Percentiles rank a stretch among this genome's conserved stretches.
These are phyloP conservation scores for Falcaria lacertinaria DNA, from an alignment of 2,888 invertebrate species.

Conservation along the genomic window DNA sequence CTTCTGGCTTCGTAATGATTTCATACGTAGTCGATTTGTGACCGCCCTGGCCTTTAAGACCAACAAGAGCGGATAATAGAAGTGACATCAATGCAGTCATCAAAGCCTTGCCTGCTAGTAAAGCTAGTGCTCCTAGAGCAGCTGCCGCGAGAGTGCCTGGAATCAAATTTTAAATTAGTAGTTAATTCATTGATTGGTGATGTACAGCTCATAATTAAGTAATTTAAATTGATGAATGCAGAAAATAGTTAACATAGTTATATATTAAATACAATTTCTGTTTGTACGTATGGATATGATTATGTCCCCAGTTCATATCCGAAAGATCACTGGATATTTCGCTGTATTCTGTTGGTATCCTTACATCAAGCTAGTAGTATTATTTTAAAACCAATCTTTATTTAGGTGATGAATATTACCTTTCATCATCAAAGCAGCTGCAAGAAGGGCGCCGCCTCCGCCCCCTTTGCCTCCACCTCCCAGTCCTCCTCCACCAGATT, in stretches of 20 bases:
- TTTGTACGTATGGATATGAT: too few species aligned
- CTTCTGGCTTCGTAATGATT: conserved; percentile 89
- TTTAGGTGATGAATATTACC: conserved; percentile 43
- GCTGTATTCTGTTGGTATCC: too few species aligned
- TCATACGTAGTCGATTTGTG: conserved; percentile 89
- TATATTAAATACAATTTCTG: too few species aligned
- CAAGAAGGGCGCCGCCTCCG: conserved; percentile 70
- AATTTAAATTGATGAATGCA: background rate
- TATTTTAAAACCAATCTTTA: too few species aligned
- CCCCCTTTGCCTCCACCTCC: conserved; percentile 55
- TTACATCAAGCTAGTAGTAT: too few species aligned
- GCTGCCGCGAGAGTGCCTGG: conserved; percentile 85
- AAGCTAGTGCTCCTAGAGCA: conserved; percentile 85
- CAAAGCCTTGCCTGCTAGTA: conserved; percentile 90
- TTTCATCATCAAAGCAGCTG: conserved; percentile 83
- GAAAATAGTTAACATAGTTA: too few species aligned
- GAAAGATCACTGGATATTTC: too few species aligned
- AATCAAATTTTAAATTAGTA: conserved; percentile 8
- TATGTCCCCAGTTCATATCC: too few species aligned
- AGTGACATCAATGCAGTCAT: conserved; percentile 90
- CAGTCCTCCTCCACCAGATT: conserved; percentile 66
- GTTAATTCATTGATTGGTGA: background rate
- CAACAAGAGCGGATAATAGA: conserved; percentile 86
- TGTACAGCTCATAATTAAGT: background rate
- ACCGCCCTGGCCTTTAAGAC: conserved; percentile 85